Base-by-base conservation (phyloP, 2,797 vertebrate genomes). In the Erithacus rubecula region DNA sequence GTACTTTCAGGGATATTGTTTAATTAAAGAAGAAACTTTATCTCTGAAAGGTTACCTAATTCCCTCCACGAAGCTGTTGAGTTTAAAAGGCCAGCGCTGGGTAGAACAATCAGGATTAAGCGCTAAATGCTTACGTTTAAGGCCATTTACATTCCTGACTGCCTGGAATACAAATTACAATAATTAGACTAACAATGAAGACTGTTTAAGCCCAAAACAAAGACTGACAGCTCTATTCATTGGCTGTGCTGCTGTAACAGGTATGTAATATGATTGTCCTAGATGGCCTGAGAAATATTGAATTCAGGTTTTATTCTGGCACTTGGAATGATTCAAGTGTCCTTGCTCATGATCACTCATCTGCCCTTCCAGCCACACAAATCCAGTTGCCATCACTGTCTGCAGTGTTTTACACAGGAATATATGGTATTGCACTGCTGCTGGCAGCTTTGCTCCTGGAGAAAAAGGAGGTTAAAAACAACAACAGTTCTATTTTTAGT, bases 11-110 rank as follows among this genome's bases (percentile, higher is more conserved):
- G 32, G 67, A 63, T 89, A 65, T 32, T 88, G 85, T 91, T 91
- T 96, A 94, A 94, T 95, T 95, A 91, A 95, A 78, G 76, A 86
- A 77, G 71, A 75, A 92, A 63, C 60, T 78, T 91, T 17, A 87
- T 62, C 85, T 47, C 22, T 34, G 70, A 64, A 78, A 72, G 68
- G 70, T 76, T 87, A 95, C 63, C 93, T 74, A 77, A 91, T 70
- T 72, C 39, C 24, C n/a, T 37, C 30, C 22, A 7, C 1, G 0
- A 81, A 86, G 67, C 17, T 1, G 18, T 10, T n/a, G 39, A 36
- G 47, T 71, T 94, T 41, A 58, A 91, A 68, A 90, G 93, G 71
- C 39, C 27, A 16, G 43, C 2, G 5, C 27, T 60, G 27, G 5
- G 41, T 70, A 71, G 32, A 94, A 72, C 43, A 88, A 91, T 16